Evolutionary conservation across 2,888 invertebrate genomes (phyloP).

Genomic region (Eledone cirrhosa): DNA sequence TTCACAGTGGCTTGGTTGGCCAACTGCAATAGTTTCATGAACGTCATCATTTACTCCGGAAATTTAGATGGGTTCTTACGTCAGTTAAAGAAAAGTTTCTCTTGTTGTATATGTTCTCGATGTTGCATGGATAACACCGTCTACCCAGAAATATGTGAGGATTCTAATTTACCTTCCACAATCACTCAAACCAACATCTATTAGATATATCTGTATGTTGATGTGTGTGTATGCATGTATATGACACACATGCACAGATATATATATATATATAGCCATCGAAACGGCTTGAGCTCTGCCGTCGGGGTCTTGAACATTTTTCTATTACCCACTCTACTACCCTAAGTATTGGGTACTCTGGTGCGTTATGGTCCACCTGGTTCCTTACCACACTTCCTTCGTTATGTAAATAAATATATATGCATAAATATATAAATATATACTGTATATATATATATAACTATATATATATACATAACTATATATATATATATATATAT

Average conservation of each 20-base stretch:
- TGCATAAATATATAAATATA: too few species aligned
- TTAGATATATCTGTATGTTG: background rate
- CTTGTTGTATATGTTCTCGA: background rate
- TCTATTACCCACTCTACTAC: too few species aligned
- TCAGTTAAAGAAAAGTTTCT: background rate
- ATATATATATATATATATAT: too few species aligned
- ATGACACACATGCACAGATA: background rate
- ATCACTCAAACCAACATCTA: conserved; percentile 15
- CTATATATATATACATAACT: too few species aligned
- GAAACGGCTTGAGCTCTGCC: too few species aligned
- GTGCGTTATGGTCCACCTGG: too few species aligned
- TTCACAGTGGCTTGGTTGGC: conserved; percentile 43
- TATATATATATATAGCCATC: background rate
- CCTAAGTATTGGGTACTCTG: too few species aligned
- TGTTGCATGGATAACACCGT: background rate
- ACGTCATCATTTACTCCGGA: conserved; percentile 44
- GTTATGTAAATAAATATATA: too few species aligned
- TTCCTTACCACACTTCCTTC: too few species aligned
- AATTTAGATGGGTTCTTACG: conserved; percentile 38
- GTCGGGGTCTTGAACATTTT: too few species aligned
- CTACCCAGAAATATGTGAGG: background rate
- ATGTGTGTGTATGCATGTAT: background rate
- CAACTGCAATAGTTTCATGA: conserved; percentile 45
- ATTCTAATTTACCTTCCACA: background rate
- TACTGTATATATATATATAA: too few species aligned